Conservation (phyloP, 2,113 vertebrate species). For the Passer montanus region DNA sequence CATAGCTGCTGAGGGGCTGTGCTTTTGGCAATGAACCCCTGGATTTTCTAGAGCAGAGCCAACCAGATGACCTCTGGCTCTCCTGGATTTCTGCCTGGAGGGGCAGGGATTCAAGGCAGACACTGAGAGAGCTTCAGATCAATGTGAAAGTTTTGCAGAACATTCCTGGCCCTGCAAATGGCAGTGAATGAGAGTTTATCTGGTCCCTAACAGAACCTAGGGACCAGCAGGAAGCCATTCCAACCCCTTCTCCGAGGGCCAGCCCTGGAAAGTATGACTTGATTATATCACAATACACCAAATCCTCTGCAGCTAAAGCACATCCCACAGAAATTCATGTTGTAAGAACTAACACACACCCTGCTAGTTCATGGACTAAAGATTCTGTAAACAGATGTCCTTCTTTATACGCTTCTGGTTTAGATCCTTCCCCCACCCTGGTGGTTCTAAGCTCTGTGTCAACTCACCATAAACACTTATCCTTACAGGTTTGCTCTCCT, state of each 20-base stretch:
- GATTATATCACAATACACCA: background rate
- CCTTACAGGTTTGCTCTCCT: slow-evolving; percentile 48
- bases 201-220: background rate
- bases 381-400: background rate
- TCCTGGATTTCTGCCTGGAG: background rate
- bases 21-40: background rate
- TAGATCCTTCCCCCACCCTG: background rate
- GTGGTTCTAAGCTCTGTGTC: background rate
- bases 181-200: background rate
- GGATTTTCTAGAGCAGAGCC: background rate
- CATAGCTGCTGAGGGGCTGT: background rate
- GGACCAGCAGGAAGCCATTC: background rate
- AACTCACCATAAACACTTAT: slow-evolving; percentile 69
- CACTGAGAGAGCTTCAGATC: background rate
- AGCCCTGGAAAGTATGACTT: background rate
- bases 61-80: background rate
- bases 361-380: background rate
- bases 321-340: background rate
- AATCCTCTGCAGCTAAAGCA: background rate
- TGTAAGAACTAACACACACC: background rate
- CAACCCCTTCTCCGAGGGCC: background rate
- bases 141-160: background rate
- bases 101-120: background rate
- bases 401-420: background rate
- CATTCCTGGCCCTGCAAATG: background rate